A percentile compares a stretch with the other conserved stretches of the same genome.
Conservation (phyloP, 2,113 vertebrate species). For the Cacatua alba region DNA sequence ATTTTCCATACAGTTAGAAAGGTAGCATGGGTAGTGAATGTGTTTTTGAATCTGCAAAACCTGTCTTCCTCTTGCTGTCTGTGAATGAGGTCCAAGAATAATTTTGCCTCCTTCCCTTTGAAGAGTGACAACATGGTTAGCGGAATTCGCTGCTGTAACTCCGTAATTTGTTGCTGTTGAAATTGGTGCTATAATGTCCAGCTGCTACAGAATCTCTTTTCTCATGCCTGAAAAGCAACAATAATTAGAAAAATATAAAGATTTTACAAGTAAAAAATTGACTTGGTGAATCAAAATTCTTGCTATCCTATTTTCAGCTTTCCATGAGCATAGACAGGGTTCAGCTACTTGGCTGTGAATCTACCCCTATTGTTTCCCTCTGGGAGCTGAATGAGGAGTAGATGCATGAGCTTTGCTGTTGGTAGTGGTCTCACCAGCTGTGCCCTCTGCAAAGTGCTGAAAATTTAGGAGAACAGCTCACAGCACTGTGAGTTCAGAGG, state of each 20-base stretch:
- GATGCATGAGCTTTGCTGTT: neutral
- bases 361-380: neutral
- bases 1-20: accelerated
- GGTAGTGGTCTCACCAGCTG: neutral
- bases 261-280: neutral
- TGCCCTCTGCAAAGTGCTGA: neutral
- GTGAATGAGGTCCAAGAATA: constrained; percentile 73
- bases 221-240: neutral
- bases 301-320: neutral
- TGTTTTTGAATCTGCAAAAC: accelerated
- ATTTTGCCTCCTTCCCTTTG: neutral
- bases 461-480: neutral
- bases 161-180: neutral
- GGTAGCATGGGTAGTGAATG: neutral
- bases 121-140: neutral
- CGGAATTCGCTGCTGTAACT: neutral
- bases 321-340: neutral
- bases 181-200: neutral
- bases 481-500: neutral
- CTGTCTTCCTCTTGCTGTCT: neutral
- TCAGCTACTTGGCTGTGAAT: neutral
- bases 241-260: neutral
- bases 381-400: neutral
- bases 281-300: neutral
- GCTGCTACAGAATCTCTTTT: neutral